These are phyloP conservation scores for Meriones psammophilus DNA, from an alignment of 2,797 vertebrate genomes.

Conservation along the genomic window DNA sequence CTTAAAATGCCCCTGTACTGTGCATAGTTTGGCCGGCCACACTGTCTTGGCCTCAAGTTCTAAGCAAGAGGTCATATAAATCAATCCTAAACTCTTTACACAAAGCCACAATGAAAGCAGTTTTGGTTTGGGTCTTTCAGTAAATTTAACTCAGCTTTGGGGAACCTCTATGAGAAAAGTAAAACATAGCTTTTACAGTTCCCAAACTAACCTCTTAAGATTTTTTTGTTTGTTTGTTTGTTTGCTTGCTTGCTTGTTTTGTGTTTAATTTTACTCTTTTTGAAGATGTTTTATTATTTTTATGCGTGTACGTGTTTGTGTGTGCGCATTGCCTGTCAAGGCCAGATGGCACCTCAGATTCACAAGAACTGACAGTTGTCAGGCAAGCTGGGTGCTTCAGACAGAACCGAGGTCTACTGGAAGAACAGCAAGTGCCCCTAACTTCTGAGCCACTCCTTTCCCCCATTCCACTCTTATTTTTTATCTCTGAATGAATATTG, in stretches of 20 bases:
- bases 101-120: conserved; percentile 87
- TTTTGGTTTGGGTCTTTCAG: conserved; percentile 55
- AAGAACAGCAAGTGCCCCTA: neutral
- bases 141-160: conserved; percentile 33
- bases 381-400: neutral
- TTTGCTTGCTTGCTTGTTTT: neutral
- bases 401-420: neutral
- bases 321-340: neutral
- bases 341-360: neutral
- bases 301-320: neutral
- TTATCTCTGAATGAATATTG: conserved; percentile 45
- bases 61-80: conserved; percentile 69
- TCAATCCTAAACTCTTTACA: conserved; percentile 60
- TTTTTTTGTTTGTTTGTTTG: neutral
- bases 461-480: neutral
- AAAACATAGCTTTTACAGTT: conserved; percentile 32
- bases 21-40: conserved; percentile 35
- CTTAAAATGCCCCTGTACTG: conserved; percentile 17
- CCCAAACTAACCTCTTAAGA: conserved; percentile 17
- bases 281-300: neutral
- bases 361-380: neutral
- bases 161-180: conserved; percentile 38
- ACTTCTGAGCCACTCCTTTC: neutral
- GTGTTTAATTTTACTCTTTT: neutral
- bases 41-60: conserved; percentile 54